Percentiles rank a stretch among this genome's conserved stretches.
phyloP scores from a whole-genome alignment of 2,113 vertebrate genomes.

The Otocyon megalotis region DNA sequence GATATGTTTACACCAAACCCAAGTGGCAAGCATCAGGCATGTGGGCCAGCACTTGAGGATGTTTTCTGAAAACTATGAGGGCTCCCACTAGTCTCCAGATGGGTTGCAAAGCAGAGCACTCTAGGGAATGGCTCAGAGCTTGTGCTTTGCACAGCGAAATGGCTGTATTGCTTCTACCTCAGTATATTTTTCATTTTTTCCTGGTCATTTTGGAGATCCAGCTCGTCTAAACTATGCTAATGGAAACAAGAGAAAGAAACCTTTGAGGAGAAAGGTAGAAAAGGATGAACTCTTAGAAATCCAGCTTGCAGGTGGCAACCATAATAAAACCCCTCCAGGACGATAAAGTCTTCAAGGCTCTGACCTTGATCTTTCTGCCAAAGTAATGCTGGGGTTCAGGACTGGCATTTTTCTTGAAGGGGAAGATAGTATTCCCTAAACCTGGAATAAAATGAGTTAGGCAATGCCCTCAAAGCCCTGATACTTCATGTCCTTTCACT shows the following conservation, averaged over 20 bases:
- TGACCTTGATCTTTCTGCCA: background rate
- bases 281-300: background rate
- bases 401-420: background rate
- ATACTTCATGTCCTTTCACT: conserved; percentile 1
- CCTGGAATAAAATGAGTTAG: background rate
- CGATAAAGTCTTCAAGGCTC: background rate
- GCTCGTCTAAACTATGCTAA: background rate
- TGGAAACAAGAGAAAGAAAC: background rate
- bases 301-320: background rate
- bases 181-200: background rate
- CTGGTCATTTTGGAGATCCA: background rate
- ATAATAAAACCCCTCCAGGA: background rate
- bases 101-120: background rate
- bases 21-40: background rate
- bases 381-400: background rate
- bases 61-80: background rate
- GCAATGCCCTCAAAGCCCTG: background rate
- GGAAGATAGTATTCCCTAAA: background rate
- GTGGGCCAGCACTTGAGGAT: background rate
- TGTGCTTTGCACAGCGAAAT: background rate
- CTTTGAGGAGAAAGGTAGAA: background rate
- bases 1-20: background rate
- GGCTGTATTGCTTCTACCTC: background rate
- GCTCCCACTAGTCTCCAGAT: background rate
- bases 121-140: background rate